Base-by-base conservation (phyloP, 2,797 vertebrate species). In the Esox lucius region DNA sequence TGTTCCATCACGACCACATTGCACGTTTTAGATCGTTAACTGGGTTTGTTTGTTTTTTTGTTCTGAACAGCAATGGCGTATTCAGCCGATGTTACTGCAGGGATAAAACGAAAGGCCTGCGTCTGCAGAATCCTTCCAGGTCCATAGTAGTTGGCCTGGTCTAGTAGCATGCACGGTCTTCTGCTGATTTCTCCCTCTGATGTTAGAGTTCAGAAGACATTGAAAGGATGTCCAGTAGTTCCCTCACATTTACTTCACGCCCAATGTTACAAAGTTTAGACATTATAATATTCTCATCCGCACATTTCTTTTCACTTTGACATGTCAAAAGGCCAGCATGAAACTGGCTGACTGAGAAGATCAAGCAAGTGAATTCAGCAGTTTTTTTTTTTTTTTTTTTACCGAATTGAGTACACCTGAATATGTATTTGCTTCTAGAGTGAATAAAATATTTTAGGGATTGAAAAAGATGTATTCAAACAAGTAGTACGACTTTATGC, bases 401-500 rank as follows among this genome's bases (percentile, higher is more conserved):
- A 2, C 59, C 62, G 12, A 59, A 11, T 62, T 22, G 62, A 67
- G 19, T 31, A 35, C 6, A 39, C 33, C 7, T 31, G 31, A 39
- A 39, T 7, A 19, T 19, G 19, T 19, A 6, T 19, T 56, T 56
- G 7, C 17, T 17, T 67, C 65, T n/a, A 39, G 31, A 35, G 28
- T 67, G 9, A 67, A 64, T 24, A 6, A 35, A 67, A 67, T 7
- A 67, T 19, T 8, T 16, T 39, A 7, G 33, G 16, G 13, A 22
- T 33, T 67, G 16, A 4, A 33, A 67, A 64, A 64, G 53, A 24
- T 64, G 26, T 24, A 64, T 64, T 28, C 61, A 16, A 28, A 64
- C 24, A 64, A 56, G 26, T 28, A 31, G 3, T 5, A 74, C 71
- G 78, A 59, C 65, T 71, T 53, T 71, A 26, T 64, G 33, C 65